Conservation (phyloP, 2,113 vertebrate species). For the Motacilla tschutschensis region DNA sequence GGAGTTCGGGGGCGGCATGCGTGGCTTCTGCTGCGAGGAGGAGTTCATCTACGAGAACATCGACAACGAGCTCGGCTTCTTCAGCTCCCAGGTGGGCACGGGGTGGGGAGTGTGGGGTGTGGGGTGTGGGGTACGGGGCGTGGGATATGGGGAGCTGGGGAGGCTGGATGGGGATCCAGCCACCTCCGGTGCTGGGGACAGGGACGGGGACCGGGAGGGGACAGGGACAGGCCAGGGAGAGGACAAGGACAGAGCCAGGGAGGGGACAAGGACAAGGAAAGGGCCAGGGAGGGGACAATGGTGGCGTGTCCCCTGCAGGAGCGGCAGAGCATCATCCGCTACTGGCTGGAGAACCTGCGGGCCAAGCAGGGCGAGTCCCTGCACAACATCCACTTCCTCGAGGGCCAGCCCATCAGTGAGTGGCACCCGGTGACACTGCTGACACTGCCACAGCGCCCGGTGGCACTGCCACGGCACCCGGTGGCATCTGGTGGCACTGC, state of each 20-base stretch:
- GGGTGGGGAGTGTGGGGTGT: fast-evolving
- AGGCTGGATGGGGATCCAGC: not conserved
- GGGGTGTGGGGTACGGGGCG: fast-evolving
- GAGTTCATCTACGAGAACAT: slow-evolving; percentile 98
- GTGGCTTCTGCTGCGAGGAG: slow-evolving; percentile 92
- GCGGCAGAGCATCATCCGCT: slow-evolving; percentile 93
- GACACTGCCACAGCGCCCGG: fast-evolving
- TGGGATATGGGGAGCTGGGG: too few species aligned
- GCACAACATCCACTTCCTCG: slow-evolving; percentile 94
- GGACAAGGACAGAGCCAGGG: not conserved
- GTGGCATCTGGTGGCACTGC: not conserved
- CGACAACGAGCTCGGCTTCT: slow-evolving; percentile 93
- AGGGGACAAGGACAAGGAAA: not conserved
- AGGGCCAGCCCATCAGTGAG: slow-evolving; percentile 98
- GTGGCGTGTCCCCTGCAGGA: slow-evolving; percentile 71
- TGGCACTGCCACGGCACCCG: fast-evolving
- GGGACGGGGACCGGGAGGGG: not conserved
- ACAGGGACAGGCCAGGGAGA: not conserved
- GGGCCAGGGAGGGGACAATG: not conserved
- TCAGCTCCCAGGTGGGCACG: slow-evolving; percentile 88
- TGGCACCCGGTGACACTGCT: not conserved
- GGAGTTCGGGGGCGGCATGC: slow-evolving; percentile 88
- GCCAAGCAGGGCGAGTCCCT: slow-evolving; percentile 92
- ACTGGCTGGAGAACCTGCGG: slow-evolving; percentile 95
- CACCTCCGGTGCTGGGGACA: not conserved